Conservation (phyloP, 2,113 vertebrate species). For the Caloenas nicobarica region DNA sequence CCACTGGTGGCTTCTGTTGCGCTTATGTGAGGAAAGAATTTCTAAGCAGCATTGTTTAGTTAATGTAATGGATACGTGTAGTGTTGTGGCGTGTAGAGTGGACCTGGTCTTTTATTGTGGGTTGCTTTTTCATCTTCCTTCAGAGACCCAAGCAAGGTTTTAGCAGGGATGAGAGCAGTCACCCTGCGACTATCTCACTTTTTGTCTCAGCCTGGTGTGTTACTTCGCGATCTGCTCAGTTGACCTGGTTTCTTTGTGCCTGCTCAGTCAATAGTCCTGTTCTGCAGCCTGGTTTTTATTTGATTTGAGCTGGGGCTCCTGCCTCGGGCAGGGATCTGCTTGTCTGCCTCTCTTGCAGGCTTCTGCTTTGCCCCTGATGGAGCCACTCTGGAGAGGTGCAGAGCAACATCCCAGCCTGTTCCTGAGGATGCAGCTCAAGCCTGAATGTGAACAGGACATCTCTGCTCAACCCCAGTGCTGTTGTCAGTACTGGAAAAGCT, state of each 20-base stretch:
- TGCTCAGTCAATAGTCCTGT: not conserved
- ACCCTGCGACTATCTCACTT: not conserved
- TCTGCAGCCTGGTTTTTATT: not conserved
- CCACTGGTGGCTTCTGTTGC: not conserved
- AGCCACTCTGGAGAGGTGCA: not conserved
- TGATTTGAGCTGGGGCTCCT: not conserved
- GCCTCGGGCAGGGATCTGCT: not conserved
- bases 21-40: not conserved
- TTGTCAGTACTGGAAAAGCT: not conserved
- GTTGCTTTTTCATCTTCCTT: not conserved
- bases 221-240: not conserved
- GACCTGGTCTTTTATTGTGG: not conserved
- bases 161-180: not conserved
- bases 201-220: not conserved
- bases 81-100: not conserved
- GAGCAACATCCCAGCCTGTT: not conserved
- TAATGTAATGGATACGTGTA: not conserved
- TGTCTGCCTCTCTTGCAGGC: not conserved
- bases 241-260: constrained; percentile 27
- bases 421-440: not conserved
- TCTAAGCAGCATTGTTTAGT: not conserved
- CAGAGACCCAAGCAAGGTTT: not conserved
- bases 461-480: not conserved
- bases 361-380: not conserved
- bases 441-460: not conserved